These are phyloP conservation scores for Latrodectus elegans DNA, from an alignment of 2,888 invertebrate species.

Conservation along the genomic window DNA sequence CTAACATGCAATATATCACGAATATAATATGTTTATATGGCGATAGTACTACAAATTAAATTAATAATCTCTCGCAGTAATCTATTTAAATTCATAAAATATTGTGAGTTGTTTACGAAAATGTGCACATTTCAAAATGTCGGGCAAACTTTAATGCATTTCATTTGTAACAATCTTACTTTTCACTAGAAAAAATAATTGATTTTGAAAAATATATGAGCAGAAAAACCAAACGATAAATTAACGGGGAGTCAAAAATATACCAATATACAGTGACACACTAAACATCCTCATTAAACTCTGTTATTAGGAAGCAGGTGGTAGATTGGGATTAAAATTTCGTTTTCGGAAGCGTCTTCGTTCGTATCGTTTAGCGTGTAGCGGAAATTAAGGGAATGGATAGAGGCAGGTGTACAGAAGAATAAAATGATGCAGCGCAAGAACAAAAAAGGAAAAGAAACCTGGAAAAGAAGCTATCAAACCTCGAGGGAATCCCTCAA, in stretches of 20 bases:
- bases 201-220: not conserved
- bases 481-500: slow-evolving; percentile 27
- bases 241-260: not conserved
- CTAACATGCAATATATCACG: no score
- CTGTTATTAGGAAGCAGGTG: slow-evolving; percentile 60
- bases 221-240: not conserved
- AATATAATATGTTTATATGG: no score
- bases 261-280: slow-evolving; percentile 51
- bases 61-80: no score
- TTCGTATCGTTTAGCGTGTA: slow-evolving; percentile 48
- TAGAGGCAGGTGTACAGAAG: slow-evolving; percentile 45
- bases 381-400: slow-evolving; percentile 56
- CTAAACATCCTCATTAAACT: slow-evolving; percentile 56
- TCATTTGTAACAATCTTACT: no score
- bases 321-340: not conserved
- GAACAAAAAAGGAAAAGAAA: slow-evolving; percentile 17
- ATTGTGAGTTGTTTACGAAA: no score
- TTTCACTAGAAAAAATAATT: no score
- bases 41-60: no score
- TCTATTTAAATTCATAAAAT: no score
- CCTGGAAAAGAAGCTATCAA: slow-evolving; percentile 20
- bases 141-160: no score
- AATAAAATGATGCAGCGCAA: slow-evolving; percentile 19
- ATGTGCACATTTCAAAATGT: no score
- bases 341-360: not conserved